Conservation (phyloP, 2,113 vertebrate genomes). For the Indicator indicator region DNA sequence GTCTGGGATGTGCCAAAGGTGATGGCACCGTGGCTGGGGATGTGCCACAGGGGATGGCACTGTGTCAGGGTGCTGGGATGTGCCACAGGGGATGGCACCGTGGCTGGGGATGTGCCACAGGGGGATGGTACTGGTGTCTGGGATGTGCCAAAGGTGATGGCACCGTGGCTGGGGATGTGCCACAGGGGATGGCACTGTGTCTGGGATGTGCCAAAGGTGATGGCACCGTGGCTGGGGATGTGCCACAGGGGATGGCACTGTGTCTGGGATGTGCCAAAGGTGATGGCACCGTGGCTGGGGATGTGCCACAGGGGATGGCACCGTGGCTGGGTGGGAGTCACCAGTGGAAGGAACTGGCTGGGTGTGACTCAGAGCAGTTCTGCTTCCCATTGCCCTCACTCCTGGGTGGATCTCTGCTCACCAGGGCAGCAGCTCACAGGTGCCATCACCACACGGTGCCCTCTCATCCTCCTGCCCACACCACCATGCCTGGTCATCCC, state of each 20-base stretch:
- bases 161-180: too few species aligned
- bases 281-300: neutral
- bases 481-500: neutral
- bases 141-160: too few species aligned
- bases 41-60: too few species aligned
- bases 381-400: neutral
- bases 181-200: neutral
- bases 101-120: neutral
- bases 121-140: too few species aligned
- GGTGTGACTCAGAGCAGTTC: conserved; percentile 26
- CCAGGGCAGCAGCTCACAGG: neutral
- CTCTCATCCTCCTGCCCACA: neutral
- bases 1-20: neutral
- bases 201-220: too few species aligned
- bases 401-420: rapidly evolving
- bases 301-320: too few species aligned
- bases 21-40: neutral
- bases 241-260: too few species aligned
- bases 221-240: too few species aligned
- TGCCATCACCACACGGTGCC: neutral
- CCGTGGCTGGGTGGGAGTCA: neutral
- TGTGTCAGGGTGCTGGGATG: neutral
- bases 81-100: too few species aligned
- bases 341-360: neutral
- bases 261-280: too few species aligned